Base-by-base conservation (phyloP, 2,113 vertebrate genomes). In the Mobula birostris region DNA sequence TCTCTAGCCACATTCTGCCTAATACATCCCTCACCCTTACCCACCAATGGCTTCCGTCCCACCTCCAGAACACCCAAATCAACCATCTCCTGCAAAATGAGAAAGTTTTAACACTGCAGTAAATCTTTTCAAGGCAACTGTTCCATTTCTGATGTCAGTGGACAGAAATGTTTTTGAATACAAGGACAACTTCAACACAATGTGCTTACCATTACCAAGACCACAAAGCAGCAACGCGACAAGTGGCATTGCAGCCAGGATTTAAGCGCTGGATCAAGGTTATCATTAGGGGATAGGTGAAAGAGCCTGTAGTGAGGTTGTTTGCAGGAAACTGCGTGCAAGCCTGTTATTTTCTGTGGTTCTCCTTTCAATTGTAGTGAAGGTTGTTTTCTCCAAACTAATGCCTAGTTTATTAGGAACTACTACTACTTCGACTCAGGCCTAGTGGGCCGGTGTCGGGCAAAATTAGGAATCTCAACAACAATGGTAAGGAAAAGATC, bases 11-110 rank as follows among this genome's bases (percentile, higher is more conserved):
- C n/a, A 79, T 11, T 8, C 29, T 36, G 11, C n/a, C 63, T 12
- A 66, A 66, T 12, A 66, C 63, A 66, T 66, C 63, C 63, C 12
- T 66, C 7, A 12, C 6, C 63, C 7, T 27, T 27, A 14, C 79
- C 32, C 36, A 19, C 17, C 36, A 36, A 40, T 48, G 36, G 95
- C 96, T 95, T 90, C 96, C 95, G 96, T 97, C 97, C 36, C 36
- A 36, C 36, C 36, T 36, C 36, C 36, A 36, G 36, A 36, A 36
- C 36, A 36, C 36, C 36, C 36, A 36, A 36, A 36, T 36, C 36
- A 36, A 36, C 36, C 36, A 36, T 36, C 36, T 36, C 36, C 36
- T 36, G 36, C 36, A 36, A 36, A 36, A 36, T 36, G 36, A 36
- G 36, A 36, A 36, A 36, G 36, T 36, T 36, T 36, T 36, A 36